Evolutionary conservation across 2,888 invertebrate species (phyloP).

Genomic region (Cantharis rustica): DNA sequence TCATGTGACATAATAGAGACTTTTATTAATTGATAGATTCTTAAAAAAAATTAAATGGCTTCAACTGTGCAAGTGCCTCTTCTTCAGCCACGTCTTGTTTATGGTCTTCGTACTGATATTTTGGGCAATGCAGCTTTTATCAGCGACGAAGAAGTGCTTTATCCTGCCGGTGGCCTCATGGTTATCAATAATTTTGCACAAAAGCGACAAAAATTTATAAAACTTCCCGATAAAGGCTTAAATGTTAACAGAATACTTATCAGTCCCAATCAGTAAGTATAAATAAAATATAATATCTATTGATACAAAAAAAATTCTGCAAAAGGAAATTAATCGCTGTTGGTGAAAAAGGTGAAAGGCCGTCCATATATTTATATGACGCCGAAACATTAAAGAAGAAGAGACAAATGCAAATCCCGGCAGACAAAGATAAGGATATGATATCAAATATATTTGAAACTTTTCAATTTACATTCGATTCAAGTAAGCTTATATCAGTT

Average conservation of each 20-base stretch:
- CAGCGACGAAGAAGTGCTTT: slow-evolving; percentile 75
- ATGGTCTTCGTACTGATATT: slow-evolving; percentile 68
- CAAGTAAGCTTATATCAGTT: slow-evolving; percentile 77
- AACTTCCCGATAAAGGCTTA: slow-evolving; percentile 68
- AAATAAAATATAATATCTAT: background rate
- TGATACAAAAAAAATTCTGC: slow-evolving; percentile 24
- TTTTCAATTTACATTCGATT: slow-evolving; percentile 80
- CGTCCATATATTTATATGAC: slow-evolving; percentile 74
- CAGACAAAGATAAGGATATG: slow-evolving; percentile 50
- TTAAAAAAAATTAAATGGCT: background rate
- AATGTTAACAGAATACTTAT: slow-evolving; percentile 66
- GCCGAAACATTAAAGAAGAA: slow-evolving; percentile 70
- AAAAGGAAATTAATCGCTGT: slow-evolving; percentile 68
- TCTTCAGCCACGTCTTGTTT: slow-evolving; percentile 65
- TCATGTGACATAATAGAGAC: background rate
- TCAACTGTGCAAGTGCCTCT: slow-evolving; percentile 57
- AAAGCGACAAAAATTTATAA: slow-evolving; percentile 75
- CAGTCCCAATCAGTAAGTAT: slow-evolving; percentile 69
- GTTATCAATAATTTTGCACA: slow-evolving; percentile 74
- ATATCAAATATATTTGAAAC: slow-evolving; percentile 70
- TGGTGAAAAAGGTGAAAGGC: slow-evolving; percentile 67
- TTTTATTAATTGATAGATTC: background rate
- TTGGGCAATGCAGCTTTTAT: slow-evolving; percentile 75
- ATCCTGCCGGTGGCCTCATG: slow-evolving; percentile 79
- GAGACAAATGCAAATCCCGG: slow-evolving; percentile 63